Base-by-base conservation (phyloP, 2,113 vertebrate species). In the Microtus montanus region DNA sequence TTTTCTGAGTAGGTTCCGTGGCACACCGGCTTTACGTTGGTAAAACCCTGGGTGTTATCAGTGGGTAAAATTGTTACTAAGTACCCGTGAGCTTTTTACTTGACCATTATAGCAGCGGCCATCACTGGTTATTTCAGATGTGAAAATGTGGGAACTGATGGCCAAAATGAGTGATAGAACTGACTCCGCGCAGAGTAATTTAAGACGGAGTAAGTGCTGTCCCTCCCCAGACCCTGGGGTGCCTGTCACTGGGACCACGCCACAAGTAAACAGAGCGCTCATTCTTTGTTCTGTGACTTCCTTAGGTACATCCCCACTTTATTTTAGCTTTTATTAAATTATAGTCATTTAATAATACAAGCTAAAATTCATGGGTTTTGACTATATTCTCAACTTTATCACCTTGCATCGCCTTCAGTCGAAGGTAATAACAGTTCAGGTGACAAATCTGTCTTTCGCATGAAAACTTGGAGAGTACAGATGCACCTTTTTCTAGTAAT, bases 151-250 rank as follows among this genome's bases (percentile, higher is more conserved):
- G 38, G 44, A n/a, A 17, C 47, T 24, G n/a, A 61, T 15, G 71
- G 30, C 90, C n/a, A 87, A 92, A 87, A 89, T 33, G 63, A 90
- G 58, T 82, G 47, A 44, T 68, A 49, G 82, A 89, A 71, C 86
- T 14, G 38, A 30, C 9, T 20, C 54, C 3, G 63, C 33, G 10
- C 14, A 47, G 71, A 61, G 24, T 66, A 28, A 90, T 66, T 93
- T 71, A 35, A 58, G n/a, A 83, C 26, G 20, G 52, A 95, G 38
- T 63, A 74, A 80, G 11, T 41, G 17, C 5, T 71, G 1, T 28
- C 35, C 24, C 90, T 58, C 63, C 58, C 58, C 41, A 78, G 82
- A 82, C 44, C 54, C 22, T 22, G 28, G n/a, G 75, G 26, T 8
- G 8, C 79, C 58, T 80, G 75, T 78, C 49, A 2, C 26, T 78